These are phyloP conservation scores for Anhinga anhinga DNA, from an alignment of 2,113 vertebrate species.

Conservation along the genomic window DNA sequence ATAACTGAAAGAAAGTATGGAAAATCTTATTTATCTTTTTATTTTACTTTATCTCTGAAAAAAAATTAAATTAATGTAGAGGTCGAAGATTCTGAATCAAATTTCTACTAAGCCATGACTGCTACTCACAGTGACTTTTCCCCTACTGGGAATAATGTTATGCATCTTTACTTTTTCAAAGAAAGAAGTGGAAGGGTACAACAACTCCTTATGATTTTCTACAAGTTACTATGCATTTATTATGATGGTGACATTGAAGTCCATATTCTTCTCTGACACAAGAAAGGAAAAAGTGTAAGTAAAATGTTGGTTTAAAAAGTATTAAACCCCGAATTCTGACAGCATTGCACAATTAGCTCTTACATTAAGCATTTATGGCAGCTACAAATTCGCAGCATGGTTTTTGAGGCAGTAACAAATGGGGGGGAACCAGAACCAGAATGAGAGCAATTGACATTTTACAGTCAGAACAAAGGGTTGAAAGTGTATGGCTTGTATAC, in stretches of 20 bases:
- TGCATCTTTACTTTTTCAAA: not conserved
- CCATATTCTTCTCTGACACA: slow-evolving; percentile 61
- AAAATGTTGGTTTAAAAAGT: slow-evolving; percentile 70
- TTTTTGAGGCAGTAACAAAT: slow-evolving; percentile 67
- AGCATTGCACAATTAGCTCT: slow-evolving; percentile 68
- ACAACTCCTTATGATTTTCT: slow-evolving; percentile 26
- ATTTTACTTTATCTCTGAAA: not conserved
- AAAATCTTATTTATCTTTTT: not conserved
- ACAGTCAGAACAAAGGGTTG: slow-evolving; percentile 71
- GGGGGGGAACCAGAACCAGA: slow-evolving; percentile 6
- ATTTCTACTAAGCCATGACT: not conserved
- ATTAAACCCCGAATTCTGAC: slow-evolving; percentile 69
- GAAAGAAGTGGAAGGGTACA: not conserved
- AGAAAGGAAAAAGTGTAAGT: slow-evolving; percentile 54
- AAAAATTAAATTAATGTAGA: not conserved
- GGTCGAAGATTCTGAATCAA: not conserved
- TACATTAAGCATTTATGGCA: slow-evolving; percentile 74
- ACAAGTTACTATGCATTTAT: slow-evolving; percentile 53
- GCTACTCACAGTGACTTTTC: not conserved
- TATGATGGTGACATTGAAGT: slow-evolving; percentile 67
- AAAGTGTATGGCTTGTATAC: slow-evolving; percentile 56
- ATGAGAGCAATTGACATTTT: slow-evolving; percentile 68
- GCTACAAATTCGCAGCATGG: slow-evolving; percentile 68
- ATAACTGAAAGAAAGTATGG: not conserved
- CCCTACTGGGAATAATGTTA: not conserved